Conservation (phyloP, 2,888 invertebrate genomes). For the Sycophila texana region DNA sequence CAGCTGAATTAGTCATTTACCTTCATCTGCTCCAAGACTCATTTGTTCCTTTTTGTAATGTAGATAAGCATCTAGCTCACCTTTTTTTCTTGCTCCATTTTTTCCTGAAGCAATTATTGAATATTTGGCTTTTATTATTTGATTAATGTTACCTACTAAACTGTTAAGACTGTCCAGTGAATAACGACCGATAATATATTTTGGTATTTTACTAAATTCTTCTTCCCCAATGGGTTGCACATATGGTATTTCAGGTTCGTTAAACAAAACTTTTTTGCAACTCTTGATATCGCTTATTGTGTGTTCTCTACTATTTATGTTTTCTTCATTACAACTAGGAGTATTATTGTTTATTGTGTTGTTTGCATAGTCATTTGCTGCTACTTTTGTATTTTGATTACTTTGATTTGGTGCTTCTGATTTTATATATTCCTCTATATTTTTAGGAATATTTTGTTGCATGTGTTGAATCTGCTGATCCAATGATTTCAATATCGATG, state of each 20-base stretch:
- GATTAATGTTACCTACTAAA: conserved; percentile 65
- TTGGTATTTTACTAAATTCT: conserved; percentile 68
- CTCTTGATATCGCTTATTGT: conserved; percentile 55
- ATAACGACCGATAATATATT: conserved; percentile 70
- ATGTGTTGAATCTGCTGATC: conserved; percentile 62
- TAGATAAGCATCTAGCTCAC: conserved; percentile 67
- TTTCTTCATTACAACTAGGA: conserved; percentile 24
- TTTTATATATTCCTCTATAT: conserved; percentile 58
- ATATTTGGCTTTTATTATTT: conserved; percentile 69
- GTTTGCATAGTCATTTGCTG: conserved; percentile 6
- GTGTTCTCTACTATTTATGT: conserved; percentile 21
- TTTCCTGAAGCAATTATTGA: conserved; percentile 66
- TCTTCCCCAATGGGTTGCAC: conserved; percentile 58
- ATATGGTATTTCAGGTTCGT: conserved; percentile 61
- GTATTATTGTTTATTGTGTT: conserved; percentile 29
- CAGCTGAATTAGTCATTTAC: conserved; percentile 53
- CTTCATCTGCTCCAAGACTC: conserved; percentile 60
- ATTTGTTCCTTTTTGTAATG: conserved; percentile 66
- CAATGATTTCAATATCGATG: conserved; percentile 52
- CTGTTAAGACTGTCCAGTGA: conserved; percentile 63
- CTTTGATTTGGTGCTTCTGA: conserved; percentile 22
- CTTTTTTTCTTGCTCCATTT: conserved; percentile 67
- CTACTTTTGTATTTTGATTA: background rate
- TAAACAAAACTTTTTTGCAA: conserved; percentile 69
- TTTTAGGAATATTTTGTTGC: conserved; percentile 62